Evolutionary conservation across 2,797 vertebrate genomes (phyloP).

Genomic region (Crenichthys baileyi): DNA sequence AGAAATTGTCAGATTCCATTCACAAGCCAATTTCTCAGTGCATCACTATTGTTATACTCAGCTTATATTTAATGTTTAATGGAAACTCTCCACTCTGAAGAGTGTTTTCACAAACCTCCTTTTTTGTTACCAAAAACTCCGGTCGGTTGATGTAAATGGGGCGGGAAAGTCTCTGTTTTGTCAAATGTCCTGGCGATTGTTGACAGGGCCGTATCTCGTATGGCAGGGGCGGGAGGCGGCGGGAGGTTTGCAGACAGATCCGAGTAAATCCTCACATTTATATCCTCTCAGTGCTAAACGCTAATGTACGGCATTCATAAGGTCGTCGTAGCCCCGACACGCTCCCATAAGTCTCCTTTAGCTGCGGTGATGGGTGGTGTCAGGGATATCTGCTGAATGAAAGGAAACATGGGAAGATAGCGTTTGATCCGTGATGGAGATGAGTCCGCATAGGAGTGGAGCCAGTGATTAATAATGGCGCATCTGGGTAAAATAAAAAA

Average conservation of each 20-base stretch:
- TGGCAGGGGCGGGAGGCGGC: slow-evolving; percentile 25
- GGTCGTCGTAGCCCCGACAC: slow-evolving; percentile 73
- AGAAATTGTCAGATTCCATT: background rate
- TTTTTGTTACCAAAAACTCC: background rate
- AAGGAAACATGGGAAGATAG: slow-evolving; percentile 81
- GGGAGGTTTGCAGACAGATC: slow-evolving; percentile 67
- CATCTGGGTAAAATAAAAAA: slow-evolving; percentile 71
- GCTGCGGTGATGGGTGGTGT: slow-evolving; percentile 80
- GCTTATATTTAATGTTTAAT: background rate
- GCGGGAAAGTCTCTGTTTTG: background rate
- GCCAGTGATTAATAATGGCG: slow-evolving; percentile 81
- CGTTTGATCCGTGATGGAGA: slow-evolving; percentile 84
- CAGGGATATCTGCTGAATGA: slow-evolving; percentile 79
- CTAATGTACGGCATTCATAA: slow-evolving; percentile 78
- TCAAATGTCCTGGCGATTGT: background rate
- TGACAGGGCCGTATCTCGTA: background rate
- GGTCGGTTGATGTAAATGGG: background rate
- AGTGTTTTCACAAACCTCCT: background rate
- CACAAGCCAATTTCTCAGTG: background rate
- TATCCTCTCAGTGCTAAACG: slow-evolving; percentile 73
- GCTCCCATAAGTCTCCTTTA: slow-evolving; percentile 83
- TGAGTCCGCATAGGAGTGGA: slow-evolving; percentile 75
- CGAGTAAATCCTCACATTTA: slow-evolving; percentile 73
- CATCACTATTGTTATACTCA: background rate
- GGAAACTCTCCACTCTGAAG: background rate